These are phyloP conservation scores for Nowickia ferox DNA, from an alignment of 2,888 invertebrate genomes.

Conservation along the genomic window DNA sequence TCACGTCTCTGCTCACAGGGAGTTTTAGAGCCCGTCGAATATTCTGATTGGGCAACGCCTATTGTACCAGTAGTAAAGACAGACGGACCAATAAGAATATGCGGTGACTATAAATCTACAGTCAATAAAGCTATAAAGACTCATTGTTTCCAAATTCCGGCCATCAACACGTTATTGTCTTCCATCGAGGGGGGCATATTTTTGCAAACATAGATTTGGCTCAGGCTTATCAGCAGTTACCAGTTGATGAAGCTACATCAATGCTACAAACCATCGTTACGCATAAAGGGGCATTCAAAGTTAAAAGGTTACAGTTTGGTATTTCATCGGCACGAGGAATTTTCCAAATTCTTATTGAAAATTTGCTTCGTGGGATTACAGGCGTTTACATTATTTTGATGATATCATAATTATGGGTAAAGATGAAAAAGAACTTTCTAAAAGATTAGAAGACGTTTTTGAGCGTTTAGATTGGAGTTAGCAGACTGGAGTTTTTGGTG, in stretches of 20 bases:
- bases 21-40: constrained; percentile 67
- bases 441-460: constrained; percentile 46
- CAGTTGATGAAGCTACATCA: neutral
- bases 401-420: constrained; percentile 34
- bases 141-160: constrained; percentile 73
- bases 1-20: too few species aligned
- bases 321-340: constrained; percentile 66
- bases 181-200: neutral
- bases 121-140: constrained; percentile 75
- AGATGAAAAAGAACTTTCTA: constrained; percentile 32
- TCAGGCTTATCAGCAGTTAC: neutral
- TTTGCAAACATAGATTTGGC: neutral
- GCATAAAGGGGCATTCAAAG: constrained; percentile 70
- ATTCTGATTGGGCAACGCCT: constrained; percentile 63
- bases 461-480: constrained; percentile 34
- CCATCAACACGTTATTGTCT: constrained; percentile 57
- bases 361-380: constrained; percentile 5
- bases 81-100: constrained; percentile 74
- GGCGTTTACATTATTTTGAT: constrained; percentile 53
- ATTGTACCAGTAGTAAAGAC: constrained; percentile 64
- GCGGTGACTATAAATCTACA: constrained; percentile 75
- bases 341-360: constrained; percentile 67
- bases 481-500: constrained; percentile 61
- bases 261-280: neutral
- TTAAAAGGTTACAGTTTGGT: constrained; percentile 74